These are phyloP conservation scores for Pterostichus niger DNA, from an alignment of 2,888 invertebrate genomes.

Conservation along the genomic window DNA sequence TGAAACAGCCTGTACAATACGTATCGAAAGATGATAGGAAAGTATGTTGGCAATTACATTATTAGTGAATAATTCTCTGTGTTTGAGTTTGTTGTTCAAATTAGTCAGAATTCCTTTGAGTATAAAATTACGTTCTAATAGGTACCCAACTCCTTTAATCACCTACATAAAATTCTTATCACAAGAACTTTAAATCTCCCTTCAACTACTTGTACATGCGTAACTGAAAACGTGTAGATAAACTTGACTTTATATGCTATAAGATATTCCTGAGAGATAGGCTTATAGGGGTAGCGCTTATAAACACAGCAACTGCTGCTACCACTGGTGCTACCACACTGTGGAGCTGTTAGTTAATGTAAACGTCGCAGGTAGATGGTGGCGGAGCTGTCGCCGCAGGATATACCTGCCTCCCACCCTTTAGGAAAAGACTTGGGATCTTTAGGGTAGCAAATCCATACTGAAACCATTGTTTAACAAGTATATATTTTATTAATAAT, in stretches of 20 bases:
- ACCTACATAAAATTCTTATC: slow-evolving; percentile 23
- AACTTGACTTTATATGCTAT: slow-evolving; percentile 40
- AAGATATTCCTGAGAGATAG: slow-evolving; percentile 46
- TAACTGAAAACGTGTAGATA: slow-evolving; percentile 39
- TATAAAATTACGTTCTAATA: neutral
- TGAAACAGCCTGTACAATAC: too few species aligned
- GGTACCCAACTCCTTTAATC: slow-evolving; percentile 1
- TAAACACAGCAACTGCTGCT: slow-evolving; percentile 3
- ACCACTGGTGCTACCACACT: neutral
- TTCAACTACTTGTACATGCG: neutral
- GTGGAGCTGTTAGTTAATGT: slow-evolving; percentile 16
- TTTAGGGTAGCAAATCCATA: neutral
- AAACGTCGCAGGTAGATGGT: neutral
- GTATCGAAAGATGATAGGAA: too few species aligned
- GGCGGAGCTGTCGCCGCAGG: slow-evolving; percentile 5
- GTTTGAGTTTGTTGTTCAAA: too few species aligned
- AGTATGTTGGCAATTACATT: too few species aligned
- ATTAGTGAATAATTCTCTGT: too few species aligned
- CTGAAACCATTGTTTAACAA: neutral
- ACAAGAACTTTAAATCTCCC: slow-evolving; percentile 34
- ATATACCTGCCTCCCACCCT: neutral
- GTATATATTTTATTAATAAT: slow-evolving; percentile 11
- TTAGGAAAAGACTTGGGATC: neutral
- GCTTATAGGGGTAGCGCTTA: slow-evolving; percentile 26
- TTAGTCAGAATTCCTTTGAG: too few species aligned